Percentiles rank a stretch among this genome's conserved stretches.
phyloP scores from a whole-genome alignment of 2,113 vertebrate species.

The Tachycineta bicolor region DNA sequence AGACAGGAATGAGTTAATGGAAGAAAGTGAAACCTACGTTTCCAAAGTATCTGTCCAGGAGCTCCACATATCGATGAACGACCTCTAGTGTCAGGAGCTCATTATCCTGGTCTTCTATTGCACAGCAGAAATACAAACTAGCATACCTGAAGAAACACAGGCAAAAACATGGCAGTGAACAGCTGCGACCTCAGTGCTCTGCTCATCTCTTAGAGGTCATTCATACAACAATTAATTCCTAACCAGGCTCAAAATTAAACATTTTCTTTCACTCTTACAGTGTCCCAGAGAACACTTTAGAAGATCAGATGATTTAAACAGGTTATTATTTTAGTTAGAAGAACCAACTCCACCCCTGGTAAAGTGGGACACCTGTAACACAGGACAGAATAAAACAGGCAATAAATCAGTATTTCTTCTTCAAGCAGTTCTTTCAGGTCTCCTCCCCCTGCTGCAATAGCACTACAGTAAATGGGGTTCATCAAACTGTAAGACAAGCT shows the following conservation, averaged over 20 bases:
- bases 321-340: neutral
- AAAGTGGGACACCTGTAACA: neutral
- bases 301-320: neutral
- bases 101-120: conserved; percentile 88
- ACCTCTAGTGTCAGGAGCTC: conserved; percentile 90
- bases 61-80: conserved; percentile 91
- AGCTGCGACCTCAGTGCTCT: neutral
- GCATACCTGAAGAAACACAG: conserved; percentile 84
- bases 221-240: neutral
- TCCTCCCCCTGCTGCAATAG: neutral
- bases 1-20: neutral
- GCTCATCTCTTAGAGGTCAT: neutral
- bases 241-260: neutral
- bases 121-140: conserved; percentile 92
- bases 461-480: neutral
- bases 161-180: neutral
- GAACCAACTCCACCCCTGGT: neutral
- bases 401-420: neutral
- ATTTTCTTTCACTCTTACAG: neutral
- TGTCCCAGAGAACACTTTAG: neutral
- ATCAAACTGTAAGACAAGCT: neutral
- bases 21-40: conserved; percentile 81
- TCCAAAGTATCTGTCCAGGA: conserved; percentile 95
- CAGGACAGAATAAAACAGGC: neutral
- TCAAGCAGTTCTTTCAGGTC: neutral